Conservation (phyloP, 2,888 invertebrate genomes). For the Ryuthela nishihirai region DNA sequence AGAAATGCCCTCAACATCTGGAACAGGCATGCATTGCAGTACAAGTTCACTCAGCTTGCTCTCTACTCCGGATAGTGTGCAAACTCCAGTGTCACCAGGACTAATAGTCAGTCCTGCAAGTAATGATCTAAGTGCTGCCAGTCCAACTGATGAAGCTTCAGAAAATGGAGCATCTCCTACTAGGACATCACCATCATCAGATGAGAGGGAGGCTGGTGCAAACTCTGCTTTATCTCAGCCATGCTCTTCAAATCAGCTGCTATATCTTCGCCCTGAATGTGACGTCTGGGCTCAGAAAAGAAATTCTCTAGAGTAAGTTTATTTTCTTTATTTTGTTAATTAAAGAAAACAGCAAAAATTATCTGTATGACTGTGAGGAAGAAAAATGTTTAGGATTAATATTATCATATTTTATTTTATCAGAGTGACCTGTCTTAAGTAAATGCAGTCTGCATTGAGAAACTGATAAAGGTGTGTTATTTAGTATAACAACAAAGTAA, state of each 20-base stretch:
- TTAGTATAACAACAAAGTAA: too few species aligned
- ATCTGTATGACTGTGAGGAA: too few species aligned
- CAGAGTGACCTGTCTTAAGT: too few species aligned
- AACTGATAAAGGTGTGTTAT: too few species aligned
- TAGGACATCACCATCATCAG: slow-evolving; percentile 19
- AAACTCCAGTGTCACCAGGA: slow-evolving; percentile 29
- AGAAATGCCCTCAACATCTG: slow-evolving; percentile 31
- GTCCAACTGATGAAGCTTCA: slow-evolving; percentile 29
- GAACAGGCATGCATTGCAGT: slow-evolving; percentile 26
- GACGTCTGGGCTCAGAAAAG: slow-evolving; percentile 27
- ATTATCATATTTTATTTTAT: too few species aligned
- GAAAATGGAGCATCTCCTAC: slow-evolving; percentile 25
- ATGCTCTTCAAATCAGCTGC: background rate
- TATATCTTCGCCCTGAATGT: slow-evolving; percentile 18
- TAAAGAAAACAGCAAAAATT: too few species aligned
- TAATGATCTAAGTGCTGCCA: slow-evolving; percentile 28
- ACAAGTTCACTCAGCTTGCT: slow-evolving; percentile 25
- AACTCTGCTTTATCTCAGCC: background rate
- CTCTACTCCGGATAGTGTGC: slow-evolving; percentile 35
- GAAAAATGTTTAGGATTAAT: too few species aligned
- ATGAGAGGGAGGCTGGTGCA: slow-evolving; percentile 5
- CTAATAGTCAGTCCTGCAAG: slow-evolving; percentile 29
- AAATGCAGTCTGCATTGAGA: too few species aligned
- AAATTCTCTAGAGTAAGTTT: slow-evolving; percentile 22
- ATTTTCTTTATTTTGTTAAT: too few species aligned